Evolutionary conservation across 2,797 vertebrate genomes (phyloP).

Genomic region (Spinus pinus): DNA sequence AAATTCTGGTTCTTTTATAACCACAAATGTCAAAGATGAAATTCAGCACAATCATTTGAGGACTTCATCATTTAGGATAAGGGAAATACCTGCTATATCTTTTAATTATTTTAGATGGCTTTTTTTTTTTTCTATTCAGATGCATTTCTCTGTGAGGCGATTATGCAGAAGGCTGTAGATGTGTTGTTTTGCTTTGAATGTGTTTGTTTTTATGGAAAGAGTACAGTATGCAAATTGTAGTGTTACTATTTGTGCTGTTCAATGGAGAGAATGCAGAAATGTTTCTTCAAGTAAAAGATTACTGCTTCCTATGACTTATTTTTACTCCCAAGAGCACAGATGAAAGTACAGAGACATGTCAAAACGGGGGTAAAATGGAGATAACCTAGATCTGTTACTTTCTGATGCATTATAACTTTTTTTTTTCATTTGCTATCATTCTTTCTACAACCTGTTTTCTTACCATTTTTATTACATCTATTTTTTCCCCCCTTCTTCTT

Average conservation of each 20-base stretch:
- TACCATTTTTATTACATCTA: neutral
- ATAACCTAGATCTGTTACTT: neutral
- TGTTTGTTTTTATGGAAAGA: neutral
- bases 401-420: neutral
- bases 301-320: neutral
- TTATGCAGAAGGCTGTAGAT: neutral
- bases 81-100: neutral
- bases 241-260: neutral
- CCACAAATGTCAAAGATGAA: neutral
- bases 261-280: neutral
- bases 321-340: neutral
- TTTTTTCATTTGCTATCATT: neutral
- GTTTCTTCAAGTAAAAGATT: neutral
- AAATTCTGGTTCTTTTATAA: neutral
- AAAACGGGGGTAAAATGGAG: neutral
- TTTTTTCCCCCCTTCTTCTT: fast-evolving
- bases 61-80: neutral
- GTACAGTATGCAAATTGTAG: neutral
- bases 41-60: neutral
- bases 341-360: neutral
- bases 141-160: neutral
- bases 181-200: fast-evolving
- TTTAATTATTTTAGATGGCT: neutral
- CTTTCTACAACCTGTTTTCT: neutral
- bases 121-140: neutral